Evolutionary conservation across 2,113 vertebrate species (phyloP).

Genomic region (Jacana jacana): DNA sequence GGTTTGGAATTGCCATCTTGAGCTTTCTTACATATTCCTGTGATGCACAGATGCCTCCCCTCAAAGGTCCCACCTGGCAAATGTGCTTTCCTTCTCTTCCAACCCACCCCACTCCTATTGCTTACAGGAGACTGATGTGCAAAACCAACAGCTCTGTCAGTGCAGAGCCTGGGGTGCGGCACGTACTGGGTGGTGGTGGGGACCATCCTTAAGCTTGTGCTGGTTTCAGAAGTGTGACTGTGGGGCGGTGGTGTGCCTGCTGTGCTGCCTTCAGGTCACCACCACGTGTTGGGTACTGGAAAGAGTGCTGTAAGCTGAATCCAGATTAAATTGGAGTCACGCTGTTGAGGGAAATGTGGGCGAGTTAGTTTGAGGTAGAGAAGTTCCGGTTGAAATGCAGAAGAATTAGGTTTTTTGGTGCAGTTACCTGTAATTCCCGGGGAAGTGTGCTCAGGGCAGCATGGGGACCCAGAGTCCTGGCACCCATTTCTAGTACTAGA

Average conservation of each 20-base stretch:
- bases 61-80: neutral
- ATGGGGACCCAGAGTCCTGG: neutral
- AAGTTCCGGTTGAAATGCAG: neutral
- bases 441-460: neutral
- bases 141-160: accelerated
- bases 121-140: neutral
- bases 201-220: too few relatives aligned
- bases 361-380: neutral
- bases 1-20: neutral
- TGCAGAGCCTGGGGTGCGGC: neutral
- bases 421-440: neutral
- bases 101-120: neutral
- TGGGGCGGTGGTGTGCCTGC: neutral
- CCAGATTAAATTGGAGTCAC: neutral
- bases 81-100: neutral
- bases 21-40: neutral
- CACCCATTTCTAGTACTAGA: neutral
- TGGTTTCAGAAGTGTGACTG: neutral
- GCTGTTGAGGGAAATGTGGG: neutral
- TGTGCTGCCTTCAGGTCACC: neutral
- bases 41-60: neutral
- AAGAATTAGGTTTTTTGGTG: neutral
- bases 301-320: neutral
- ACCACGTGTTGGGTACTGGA: accelerated
- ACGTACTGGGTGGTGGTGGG: accelerated